Evolutionary conservation across 2,113 vertebrate genomes (phyloP).

Genomic region (Neolamprologus modestus): DNA sequence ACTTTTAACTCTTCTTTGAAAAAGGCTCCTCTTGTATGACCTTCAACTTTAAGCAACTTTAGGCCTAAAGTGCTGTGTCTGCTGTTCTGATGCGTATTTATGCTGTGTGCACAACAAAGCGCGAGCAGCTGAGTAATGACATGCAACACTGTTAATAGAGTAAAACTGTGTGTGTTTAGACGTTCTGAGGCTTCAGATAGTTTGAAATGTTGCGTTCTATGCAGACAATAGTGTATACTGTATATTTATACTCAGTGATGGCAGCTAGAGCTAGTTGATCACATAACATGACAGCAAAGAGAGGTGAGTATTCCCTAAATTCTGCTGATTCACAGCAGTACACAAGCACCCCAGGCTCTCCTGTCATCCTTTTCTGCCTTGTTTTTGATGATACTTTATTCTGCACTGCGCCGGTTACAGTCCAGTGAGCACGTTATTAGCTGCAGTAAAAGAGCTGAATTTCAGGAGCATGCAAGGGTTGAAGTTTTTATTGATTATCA

Average conservation of each 20-base stretch:
- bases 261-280: not conserved
- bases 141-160: not conserved
- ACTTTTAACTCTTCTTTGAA: not conserved
- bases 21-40: not conserved
- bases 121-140: not conserved
- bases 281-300: not conserved
- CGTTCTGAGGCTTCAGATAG: not conserved
- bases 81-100: not conserved
- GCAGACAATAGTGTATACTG: not conserved
- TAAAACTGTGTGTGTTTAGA: not conserved
- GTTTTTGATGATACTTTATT: not conserved
- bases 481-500: not conserved
- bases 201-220: not conserved
- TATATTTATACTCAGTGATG: not conserved
- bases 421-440: conserved; percentile 10
- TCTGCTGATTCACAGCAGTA: not conserved
- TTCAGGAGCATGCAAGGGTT: not conserved
- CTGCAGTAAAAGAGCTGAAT: not conserved
- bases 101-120: not conserved
- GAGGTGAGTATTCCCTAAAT: not conserved
- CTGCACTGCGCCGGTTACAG: not conserved
- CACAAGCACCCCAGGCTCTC: not conserved
- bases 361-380: not conserved
- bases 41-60: not conserved
- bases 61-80: not conserved